Evolutionary conservation across 2,888 invertebrate genomes (phyloP).

Genomic region (Prosopocoilus inquinatus): DNA sequence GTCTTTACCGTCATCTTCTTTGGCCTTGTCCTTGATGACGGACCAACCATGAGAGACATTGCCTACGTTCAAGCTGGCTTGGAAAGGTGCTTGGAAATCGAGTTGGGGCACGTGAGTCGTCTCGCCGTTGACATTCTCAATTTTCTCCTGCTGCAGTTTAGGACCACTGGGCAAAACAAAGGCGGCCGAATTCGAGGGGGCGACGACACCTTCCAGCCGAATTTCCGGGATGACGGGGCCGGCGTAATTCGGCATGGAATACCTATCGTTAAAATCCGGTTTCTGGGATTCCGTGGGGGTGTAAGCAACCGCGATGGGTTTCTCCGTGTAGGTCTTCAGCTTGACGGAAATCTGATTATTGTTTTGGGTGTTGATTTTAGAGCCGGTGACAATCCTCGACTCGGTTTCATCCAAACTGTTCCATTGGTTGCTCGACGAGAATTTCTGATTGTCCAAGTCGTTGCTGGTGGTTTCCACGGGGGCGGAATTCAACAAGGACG

Average conservation of each 20-base stretch:
- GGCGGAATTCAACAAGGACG: slow-evolving; percentile 46
- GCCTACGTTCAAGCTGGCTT: slow-evolving; percentile 63
- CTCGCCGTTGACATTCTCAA: slow-evolving; percentile 20
- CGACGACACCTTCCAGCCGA: slow-evolving; percentile 48
- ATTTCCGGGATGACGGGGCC: slow-evolving; percentile 54
- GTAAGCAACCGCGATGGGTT: slow-evolving; percentile 65
- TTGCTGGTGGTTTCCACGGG: slow-evolving; percentile 43
- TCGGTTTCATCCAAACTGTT: slow-evolving; percentile 48
- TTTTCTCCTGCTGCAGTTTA: slow-evolving; percentile 5
- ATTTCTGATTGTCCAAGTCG: slow-evolving; percentile 35
- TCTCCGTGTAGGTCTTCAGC: slow-evolving; percentile 52
- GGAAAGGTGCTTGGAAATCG: slow-evolving; percentile 68
- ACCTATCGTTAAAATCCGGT: slow-evolving; percentile 40
- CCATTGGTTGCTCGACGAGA: slow-evolving; percentile 45
- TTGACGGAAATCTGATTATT: slow-evolving; percentile 46
- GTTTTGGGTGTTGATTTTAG: slow-evolving; percentile 28
- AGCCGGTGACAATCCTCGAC: slow-evolving; percentile 50
- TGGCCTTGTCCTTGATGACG: slow-evolving; percentile 50
- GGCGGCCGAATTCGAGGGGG: slow-evolving; percentile 44
- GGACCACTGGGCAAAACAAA: neutral
- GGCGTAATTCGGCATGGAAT: slow-evolving; percentile 52
- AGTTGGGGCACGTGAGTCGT: slow-evolving; percentile 47
- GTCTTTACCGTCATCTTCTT: slow-evolving; percentile 29
- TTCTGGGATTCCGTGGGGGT: slow-evolving; percentile 57
- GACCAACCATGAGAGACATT: slow-evolving; percentile 63